These are phyloP conservation scores for Laspeyria flexula DNA, from an alignment of 2,888 invertebrate species.

Conservation along the genomic window DNA sequence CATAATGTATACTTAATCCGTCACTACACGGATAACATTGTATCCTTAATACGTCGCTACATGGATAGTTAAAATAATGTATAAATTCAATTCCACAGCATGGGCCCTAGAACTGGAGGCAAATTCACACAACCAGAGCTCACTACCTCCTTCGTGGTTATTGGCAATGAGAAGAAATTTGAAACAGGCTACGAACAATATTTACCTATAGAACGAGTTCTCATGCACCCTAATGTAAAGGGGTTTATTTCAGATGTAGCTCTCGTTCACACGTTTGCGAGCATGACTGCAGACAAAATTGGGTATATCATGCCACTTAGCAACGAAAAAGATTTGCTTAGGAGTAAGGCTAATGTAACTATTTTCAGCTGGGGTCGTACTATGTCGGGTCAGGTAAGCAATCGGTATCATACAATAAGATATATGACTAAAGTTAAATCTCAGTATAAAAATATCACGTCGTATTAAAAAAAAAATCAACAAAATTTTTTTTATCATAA, in stretches of 20 bases:
- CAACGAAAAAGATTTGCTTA: constrained; percentile 46
- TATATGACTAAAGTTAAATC: no score
- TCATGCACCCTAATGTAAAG: constrained; percentile 59
- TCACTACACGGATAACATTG: no score
- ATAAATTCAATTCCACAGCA: not conserved
- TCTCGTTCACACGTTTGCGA: constrained; percentile 64
- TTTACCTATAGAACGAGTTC: constrained; percentile 65
- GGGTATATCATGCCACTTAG: constrained; percentile 57
- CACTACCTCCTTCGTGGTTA: constrained; percentile 65
- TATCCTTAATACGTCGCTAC: no score
- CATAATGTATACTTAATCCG: no score
- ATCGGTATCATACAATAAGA: no score
- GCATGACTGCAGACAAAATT: constrained; percentile 66
- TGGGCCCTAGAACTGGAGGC: not conserved
- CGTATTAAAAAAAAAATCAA: no score
- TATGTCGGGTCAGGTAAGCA: constrained; percentile 26
- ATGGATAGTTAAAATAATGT: no score
- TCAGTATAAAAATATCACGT: no score
- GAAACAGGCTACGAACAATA: constrained; percentile 68
- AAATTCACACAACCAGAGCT: constrained; percentile 52
- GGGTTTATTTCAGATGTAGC: constrained; percentile 65
- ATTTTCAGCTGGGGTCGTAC: constrained; percentile 64
- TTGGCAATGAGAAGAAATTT: constrained; percentile 68
- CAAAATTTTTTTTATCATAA: no score
- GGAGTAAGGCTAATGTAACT: constrained; percentile 59